Evolutionary conservation across 2,797 vertebrate genomes (phyloP).

Genomic region (Coregonus ussuriensis): DNA sequence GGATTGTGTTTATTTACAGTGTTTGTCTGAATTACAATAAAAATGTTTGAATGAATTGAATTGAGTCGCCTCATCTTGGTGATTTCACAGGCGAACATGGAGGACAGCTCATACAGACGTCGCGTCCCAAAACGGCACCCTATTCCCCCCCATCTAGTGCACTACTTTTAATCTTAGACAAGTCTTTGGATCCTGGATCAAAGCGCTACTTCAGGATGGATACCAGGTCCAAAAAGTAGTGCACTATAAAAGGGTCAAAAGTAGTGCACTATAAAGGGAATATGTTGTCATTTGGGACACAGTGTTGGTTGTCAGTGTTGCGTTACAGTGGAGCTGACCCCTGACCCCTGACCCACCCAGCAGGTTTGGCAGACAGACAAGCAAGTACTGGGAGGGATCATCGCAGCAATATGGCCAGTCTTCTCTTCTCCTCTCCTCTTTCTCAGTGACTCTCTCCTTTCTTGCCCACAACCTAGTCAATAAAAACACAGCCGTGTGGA

Average conservation of each 20-base stretch:
- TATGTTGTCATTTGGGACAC: conserved; percentile 33
- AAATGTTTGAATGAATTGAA: conserved; percentile 74
- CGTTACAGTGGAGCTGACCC: conserved; percentile 65
- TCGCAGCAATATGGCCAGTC: conserved; percentile 61
- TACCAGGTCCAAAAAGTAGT: not conserved
- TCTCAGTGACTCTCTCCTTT: conserved; percentile 95
- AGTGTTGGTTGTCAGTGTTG: conserved; percentile 60
- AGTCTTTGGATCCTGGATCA: not conserved
- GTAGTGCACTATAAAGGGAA: not conserved
- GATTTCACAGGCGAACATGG: not conserved
- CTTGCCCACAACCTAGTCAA: conserved; percentile 89
- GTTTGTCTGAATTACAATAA: conserved; percentile 81
- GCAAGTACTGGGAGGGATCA: conserved; percentile 59
- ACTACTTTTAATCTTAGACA: not conserved
- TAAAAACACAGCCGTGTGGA: conserved; percentile 7
- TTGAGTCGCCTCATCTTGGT: conserved; percentile 64
- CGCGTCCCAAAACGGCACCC: too few relatives aligned
- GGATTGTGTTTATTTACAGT: conserved; percentile 92
- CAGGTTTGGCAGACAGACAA: conserved; percentile 68
- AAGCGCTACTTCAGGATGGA: not conserved
- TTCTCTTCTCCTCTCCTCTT: conserved; percentile 21
- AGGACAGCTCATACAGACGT: conserved; percentile 52
- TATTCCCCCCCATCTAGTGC: not conserved
- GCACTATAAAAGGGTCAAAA: not conserved
- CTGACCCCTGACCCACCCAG: conserved; percentile 24